phyloP scores from a whole-genome alignment of 1,140 invertebrate species.

The Doryteuthis pealeii region DNA sequence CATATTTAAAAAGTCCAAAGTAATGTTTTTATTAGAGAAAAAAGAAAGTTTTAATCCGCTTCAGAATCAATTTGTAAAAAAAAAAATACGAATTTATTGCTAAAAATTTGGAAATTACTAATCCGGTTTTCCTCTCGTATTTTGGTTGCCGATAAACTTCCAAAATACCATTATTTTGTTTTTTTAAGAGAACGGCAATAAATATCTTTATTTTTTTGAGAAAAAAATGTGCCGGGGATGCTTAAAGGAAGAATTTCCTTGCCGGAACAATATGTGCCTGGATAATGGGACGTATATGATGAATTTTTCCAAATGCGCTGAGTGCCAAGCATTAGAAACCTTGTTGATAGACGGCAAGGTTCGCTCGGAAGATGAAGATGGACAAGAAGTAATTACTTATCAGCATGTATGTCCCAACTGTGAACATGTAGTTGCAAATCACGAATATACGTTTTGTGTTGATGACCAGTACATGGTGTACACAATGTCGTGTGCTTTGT shows the following conservation, averaged over 20 bases:
- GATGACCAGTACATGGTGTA: constrained; percentile 16
- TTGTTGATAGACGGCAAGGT: constrained; percentile 15
- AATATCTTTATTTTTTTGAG: not conserved
- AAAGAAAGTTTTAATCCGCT: too few relatives aligned
- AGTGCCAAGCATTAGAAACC: constrained; percentile 16
- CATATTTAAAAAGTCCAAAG: too few relatives aligned
- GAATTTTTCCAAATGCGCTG: constrained; percentile 22
- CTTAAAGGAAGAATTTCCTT: constrained; percentile 29
- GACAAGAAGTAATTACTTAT: constrained; percentile 27
- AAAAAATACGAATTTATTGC: too few relatives aligned
- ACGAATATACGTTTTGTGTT: constrained; percentile 27
- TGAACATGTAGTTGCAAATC: constrained; percentile 23
- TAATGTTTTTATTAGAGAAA: too few relatives aligned
- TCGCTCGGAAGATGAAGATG: constrained; percentile 17
- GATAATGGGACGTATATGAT: constrained; percentile 30
- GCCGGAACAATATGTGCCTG: constrained; percentile 25
- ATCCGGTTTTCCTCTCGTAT: too few relatives aligned
- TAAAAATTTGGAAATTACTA: too few relatives aligned
- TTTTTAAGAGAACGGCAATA: too few relatives aligned
- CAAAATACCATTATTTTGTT: too few relatives aligned
- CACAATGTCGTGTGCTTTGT: not conserved
- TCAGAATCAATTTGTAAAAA: too few relatives aligned
- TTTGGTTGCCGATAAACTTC: too few relatives aligned
- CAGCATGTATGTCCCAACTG: constrained; percentile 27
- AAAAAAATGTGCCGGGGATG: constrained; percentile 25